A percentile compares a stretch with the other conserved stretches of the same genome.
phyloP scores from a whole-genome alignment of 2,888 invertebrate species.

The Cyclophora albipunctata region DNA sequence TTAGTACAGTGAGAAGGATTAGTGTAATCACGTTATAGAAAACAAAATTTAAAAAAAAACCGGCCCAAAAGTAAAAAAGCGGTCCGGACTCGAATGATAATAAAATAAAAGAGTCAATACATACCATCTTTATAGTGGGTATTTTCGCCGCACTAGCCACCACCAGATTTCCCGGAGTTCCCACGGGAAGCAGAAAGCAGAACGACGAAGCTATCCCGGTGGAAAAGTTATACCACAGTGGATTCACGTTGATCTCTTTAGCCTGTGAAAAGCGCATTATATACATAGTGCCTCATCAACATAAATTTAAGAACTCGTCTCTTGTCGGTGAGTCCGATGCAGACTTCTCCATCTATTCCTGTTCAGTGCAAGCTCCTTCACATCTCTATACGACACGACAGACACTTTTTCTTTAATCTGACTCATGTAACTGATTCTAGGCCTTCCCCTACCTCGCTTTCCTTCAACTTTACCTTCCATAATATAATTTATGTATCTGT shows the following conservation, averaged over 20 bases:
- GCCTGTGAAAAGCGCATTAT: slow-evolving; percentile 31
- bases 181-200: slow-evolving; percentile 70
- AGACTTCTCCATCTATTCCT: no score
- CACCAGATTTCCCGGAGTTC: slow-evolving; percentile 75
- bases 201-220: slow-evolving; percentile 45
- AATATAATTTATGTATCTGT: no score
- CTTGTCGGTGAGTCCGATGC: no score
- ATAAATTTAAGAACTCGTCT: no score
- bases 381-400: no score
- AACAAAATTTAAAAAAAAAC: no score
- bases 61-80: background rate
- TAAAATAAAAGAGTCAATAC: background rate
- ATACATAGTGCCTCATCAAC: no score
- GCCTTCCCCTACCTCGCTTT: no score
- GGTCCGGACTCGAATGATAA: background rate
- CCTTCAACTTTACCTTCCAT: no score
- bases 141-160: slow-evolving; percentile 56
- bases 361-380: no score
- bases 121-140: slow-evolving; percentile 53
- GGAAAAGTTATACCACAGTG: slow-evolving; percentile 42
- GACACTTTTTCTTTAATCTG: no score
- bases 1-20: background rate
- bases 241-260: slow-evolving; percentile 33
- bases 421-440: no score
- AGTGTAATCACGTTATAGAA: background rate